Percentiles rank a stretch among this genome's conserved stretches.
Evolutionary conservation across 2,113 vertebrate species (phyloP).

Genomic region (Telmatochromis sp.): DNA sequence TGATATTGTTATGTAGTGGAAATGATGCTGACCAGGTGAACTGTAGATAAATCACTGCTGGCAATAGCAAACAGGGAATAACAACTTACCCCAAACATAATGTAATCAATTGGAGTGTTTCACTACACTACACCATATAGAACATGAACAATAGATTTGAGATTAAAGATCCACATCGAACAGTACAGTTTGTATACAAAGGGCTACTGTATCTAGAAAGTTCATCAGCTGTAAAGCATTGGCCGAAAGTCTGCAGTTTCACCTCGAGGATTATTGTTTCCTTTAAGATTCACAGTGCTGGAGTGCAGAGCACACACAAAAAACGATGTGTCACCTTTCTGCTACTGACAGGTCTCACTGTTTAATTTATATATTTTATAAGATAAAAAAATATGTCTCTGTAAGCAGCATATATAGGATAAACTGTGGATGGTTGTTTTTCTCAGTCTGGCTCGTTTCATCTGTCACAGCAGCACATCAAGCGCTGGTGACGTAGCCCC

Average conservation of each 20-base stretch:
- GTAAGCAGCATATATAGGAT: background rate
- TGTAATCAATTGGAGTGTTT: background rate
- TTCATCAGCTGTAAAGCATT: background rate
- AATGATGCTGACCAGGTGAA: background rate
- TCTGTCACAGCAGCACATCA: background rate
- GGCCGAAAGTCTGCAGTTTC: background rate
- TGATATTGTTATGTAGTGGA: background rate
- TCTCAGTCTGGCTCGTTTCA: background rate
- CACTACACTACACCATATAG: background rate
- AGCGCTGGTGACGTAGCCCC: background rate
- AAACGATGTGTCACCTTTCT: background rate
- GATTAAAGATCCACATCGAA: background rate
- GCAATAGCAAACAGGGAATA: background rate
- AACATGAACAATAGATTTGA: background rate
- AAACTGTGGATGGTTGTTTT: background rate
- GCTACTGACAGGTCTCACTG: background rate
- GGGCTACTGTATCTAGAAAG: background rate
- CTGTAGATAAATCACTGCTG: background rate
- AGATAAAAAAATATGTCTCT: background rate
- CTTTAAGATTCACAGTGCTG: background rate
- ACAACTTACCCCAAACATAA: background rate
- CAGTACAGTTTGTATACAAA: background rate
- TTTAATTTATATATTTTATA: background rate
- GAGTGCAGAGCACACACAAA: background rate
- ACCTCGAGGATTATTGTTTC: background rate